phyloP scores from a whole-genome alignment of 2,797 vertebrate species.

The Alcedo quadribrachys region DNA sequence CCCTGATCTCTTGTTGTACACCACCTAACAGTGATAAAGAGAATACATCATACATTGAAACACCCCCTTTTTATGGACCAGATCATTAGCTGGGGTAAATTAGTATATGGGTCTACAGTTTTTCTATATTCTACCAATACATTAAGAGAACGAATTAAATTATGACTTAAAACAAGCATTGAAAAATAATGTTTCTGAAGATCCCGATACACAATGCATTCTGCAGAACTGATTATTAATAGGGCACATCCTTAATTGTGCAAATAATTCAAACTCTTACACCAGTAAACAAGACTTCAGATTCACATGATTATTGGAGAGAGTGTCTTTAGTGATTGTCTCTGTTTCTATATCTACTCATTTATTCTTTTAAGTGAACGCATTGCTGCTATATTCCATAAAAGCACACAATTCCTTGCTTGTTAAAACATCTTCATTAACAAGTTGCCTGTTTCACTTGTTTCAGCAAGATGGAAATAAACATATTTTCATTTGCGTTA shows the following conservation, averaged over 20 bases:
- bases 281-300: not conserved
- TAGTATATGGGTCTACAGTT: not conserved
- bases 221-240: not conserved
- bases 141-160: not conserved
- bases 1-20: not conserved
- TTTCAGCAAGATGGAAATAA: constrained; percentile 56
- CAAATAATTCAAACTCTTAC: not conserved
- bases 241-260: not conserved
- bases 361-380: not conserved
- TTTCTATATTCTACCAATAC: not conserved
- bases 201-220: accelerated
- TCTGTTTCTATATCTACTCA: not conserved
- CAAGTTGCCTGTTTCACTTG: constrained; percentile 49
- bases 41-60: not conserved
- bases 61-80: not conserved
- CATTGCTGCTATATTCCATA: not conserved
- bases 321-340: not conserved
- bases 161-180: no score
- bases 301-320: not conserved
- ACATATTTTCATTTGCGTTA: constrained; percentile 71
- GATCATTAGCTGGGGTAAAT: not conserved
- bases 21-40: not conserved
- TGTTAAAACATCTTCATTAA: constrained; percentile 61
- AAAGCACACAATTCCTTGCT: constrained; percentile 16
- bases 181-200: not conserved